Evolutionary conservation across 2,113 vertebrate genomes (phyloP), one percentile per base, ranked within the genome.

Genomic region (Glaucidium brasilianum): DNA sequence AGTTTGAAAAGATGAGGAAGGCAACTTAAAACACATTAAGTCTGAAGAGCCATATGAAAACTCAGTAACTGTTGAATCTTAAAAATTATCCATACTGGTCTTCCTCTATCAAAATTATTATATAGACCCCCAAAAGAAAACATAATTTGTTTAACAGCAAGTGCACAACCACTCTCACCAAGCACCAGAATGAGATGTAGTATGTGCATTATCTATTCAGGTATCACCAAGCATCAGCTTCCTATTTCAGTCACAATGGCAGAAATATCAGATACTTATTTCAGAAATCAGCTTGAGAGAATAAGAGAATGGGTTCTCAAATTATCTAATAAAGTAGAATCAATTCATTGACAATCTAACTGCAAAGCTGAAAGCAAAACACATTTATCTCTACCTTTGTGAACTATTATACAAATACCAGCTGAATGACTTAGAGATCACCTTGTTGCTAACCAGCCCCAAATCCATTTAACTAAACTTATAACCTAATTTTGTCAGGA

Each of bases 161-260:
- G 29, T 49, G 30, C 63, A 80, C n/a, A 86, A 37, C 37, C 53
- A 41, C 26, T 68, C 76, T 80, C 62, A 74, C 19, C 29, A 90
- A 53, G 37, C 52, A 68, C 21, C 50, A 53, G 43, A 32, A 60
- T 2, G 1, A 45, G 53, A 81, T 37, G 10, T 11, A 49, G 20
- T 8, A 50, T 0, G 0, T 45, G 26, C 25, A 58, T 49, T 15
- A 32, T 55, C 30, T 26, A 16, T 17, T 56, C 29, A 27, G 23
- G 11, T 64, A 89, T 41, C 62, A 73, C 39, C 27, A 81, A 56
- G 18, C 11, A 29, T 16, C 19, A 67, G 29, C 23, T 55, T 84
- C 78, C 49, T 41, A 11, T 27, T 92, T 73, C 64, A 63, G 50
- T 52, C 37, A 58, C 43, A 90, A 47, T 0, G 0, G 47, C 81